Conservation (phyloP, 2,113 vertebrate species). For the Nesoenas mayeri region DNA sequence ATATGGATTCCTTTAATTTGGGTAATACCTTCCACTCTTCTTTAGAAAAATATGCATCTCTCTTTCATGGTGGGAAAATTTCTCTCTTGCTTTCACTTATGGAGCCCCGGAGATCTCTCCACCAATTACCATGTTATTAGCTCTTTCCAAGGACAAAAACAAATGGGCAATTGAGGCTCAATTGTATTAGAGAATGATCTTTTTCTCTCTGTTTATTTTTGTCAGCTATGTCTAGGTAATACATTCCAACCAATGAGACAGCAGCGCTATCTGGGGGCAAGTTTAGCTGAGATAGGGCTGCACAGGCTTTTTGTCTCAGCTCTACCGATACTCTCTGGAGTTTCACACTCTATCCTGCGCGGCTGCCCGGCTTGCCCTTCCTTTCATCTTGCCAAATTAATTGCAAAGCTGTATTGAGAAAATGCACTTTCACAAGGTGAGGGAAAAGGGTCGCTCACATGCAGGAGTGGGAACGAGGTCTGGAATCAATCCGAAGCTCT, state of each 20-base stretch:
- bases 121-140: constrained; percentile 31
- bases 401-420: background rate
- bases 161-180: constrained; percentile 12
- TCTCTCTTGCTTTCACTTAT: background rate
- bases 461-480: background rate
- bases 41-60: background rate
- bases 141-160: constrained; percentile 27
- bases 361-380: background rate
- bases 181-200: background rate
- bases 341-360: background rate
- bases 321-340: background rate
- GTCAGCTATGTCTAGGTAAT: background rate
- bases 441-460: background rate
- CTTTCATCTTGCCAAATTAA: background rate
- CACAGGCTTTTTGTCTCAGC: background rate
- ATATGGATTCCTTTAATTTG: background rate
- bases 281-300: background rate
- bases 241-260: constrained; percentile 2
- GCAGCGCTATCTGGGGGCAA: background rate
- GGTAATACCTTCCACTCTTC: background rate
- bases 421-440: background rate
- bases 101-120: constrained; percentile 17
- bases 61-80: background rate
- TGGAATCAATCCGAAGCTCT: background rate
- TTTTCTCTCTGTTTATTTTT: constrained; percentile 20